Conservation (phyloP, 2,888 invertebrate species). For the Lordiphosa andalusiaca region DNA sequence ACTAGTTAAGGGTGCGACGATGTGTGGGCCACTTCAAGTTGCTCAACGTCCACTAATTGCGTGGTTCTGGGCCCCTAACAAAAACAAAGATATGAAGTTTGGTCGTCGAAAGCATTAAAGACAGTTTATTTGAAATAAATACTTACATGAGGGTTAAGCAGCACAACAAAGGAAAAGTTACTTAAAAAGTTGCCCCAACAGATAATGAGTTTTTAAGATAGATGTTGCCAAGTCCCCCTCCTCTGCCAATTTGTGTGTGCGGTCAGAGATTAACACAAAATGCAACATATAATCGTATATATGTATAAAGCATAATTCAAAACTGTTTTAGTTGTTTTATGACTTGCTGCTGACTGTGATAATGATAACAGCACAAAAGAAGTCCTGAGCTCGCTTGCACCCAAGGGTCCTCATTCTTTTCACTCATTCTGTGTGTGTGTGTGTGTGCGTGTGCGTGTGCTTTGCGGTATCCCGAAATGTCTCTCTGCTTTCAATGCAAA, state of each 20-base stretch:
- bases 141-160: conserved; percentile 49
- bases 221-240: conserved; percentile 25
- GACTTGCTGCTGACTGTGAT: conserved; percentile 45
- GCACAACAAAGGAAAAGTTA: conserved; percentile 41
- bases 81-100: conserved; percentile 62
- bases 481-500: conserved; percentile 21
- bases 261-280: conserved; percentile 43
- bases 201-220: conserved; percentile 73
- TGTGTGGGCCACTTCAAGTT: conserved; percentile 56
- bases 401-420: conserved; percentile 11
- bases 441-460: background rate
- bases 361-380: conserved; percentile 50
- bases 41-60: conserved; percentile 64
- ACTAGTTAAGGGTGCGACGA: conserved; percentile 65
- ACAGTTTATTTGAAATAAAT: conserved; percentile 67
- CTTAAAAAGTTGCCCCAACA: conserved; percentile 70
- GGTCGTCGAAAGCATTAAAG: conserved; percentile 44
- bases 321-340: conserved; percentile 57
- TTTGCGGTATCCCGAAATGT: conserved; percentile 7
- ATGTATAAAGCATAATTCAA: conserved; percentile 34
- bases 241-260: conserved; percentile 20
- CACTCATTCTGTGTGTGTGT: background rate
- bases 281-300: conserved; percentile 42
- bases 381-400: conserved; percentile 5
- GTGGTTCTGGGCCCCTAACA: conserved; percentile 35